These are phyloP conservation scores for Oreochromis aureus DNA, from an alignment of 2,113 vertebrate genomes.

Conservation along the genomic window DNA sequence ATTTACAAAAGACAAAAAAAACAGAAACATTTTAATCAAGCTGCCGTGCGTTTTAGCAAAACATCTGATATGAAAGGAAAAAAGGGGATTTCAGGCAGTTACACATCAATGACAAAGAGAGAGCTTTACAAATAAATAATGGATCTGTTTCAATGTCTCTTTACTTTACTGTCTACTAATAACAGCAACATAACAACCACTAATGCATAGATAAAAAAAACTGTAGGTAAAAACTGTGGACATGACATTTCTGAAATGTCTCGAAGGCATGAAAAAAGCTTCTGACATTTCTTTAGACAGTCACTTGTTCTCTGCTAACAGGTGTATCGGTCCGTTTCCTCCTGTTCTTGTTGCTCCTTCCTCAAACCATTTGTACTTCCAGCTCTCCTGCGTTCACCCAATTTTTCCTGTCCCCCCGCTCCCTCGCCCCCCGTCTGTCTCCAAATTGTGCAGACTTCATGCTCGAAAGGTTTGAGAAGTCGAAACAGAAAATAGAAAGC, in stretches of 20 bases:
- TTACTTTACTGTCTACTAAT: background rate
- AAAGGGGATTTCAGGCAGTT: background rate
- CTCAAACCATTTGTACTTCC: constrained; percentile 3
- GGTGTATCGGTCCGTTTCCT: constrained; percentile 39
- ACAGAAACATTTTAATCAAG: background rate
- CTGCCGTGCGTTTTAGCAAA: background rate
- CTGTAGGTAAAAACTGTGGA: background rate
- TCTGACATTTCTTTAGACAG: background rate
- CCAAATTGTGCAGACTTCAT: background rate
- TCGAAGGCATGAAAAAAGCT: background rate
- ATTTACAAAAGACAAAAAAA: background rate
- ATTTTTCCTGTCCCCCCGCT: background rate
- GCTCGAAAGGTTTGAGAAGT: background rate
- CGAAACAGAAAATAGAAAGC: background rate
- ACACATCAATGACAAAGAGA: background rate
- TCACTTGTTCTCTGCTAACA: background rate
- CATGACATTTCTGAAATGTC: background rate
- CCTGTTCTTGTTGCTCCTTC: constrained; percentile 21
- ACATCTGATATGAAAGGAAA: background rate
- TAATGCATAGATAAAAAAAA: background rate
- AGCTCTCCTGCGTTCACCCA: background rate
- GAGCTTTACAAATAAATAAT: background rate
- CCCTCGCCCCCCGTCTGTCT: background rate
- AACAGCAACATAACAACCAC: background rate
- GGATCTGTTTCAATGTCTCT: background rate